These are phyloP conservation scores for Rhodinocichla rosea DNA, from an alignment of 2,113 vertebrate species.

Conservation along the genomic window DNA sequence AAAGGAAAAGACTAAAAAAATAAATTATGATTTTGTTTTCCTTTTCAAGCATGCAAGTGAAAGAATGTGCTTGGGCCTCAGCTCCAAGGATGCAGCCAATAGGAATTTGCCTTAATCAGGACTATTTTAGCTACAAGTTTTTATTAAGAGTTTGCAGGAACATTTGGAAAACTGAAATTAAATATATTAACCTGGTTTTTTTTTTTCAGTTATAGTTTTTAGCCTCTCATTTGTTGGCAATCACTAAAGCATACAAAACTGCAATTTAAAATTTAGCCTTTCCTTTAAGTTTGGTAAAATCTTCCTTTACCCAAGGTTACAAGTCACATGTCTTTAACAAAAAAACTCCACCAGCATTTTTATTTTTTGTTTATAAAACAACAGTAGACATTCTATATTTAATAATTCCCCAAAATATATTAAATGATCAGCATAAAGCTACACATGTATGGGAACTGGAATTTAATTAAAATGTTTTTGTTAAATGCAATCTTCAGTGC, in stretches of 20 bases:
- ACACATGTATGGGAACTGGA: background rate
- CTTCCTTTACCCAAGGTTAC: background rate
- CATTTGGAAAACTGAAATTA: background rate
- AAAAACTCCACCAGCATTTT: fast-evolving
- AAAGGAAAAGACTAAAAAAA: background rate
- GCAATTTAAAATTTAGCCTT: background rate
- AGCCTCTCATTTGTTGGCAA: background rate
- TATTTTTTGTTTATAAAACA: background rate
- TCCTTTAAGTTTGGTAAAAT: background rate
- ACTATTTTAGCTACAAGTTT: background rate
- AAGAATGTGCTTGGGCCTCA: background rate
- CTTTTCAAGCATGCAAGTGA: background rate
- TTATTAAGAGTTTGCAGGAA: background rate
- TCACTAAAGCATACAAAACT: background rate
- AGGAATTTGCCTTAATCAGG: background rate
- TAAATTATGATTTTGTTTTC: background rate
- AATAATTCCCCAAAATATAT: background rate
- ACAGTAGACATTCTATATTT: background rate
- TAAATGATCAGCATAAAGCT: background rate
- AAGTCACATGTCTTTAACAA: background rate
- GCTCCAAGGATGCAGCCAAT: background rate
- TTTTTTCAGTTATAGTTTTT: background rate
- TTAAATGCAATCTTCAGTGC: background rate
- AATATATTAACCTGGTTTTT: background rate
- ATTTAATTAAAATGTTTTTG: background rate